Evolutionary conservation across 1,140 invertebrate species (phyloP).

Genomic region (Polyergus mexicanus): DNA sequence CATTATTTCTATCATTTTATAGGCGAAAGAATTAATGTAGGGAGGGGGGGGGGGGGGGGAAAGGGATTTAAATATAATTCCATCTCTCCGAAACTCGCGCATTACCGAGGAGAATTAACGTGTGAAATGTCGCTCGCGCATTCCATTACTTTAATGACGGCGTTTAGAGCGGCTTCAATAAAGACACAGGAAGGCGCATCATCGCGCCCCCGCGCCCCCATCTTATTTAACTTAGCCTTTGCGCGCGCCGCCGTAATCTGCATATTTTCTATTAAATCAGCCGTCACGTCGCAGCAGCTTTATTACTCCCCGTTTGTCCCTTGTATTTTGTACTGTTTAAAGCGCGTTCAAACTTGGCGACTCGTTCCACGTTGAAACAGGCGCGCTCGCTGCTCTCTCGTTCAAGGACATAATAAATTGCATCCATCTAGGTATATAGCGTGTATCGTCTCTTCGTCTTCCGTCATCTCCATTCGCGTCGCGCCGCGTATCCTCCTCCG

Average conservation of each 20-base stretch:
- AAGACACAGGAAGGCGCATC: slow-evolving; percentile 24
- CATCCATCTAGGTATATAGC: slow-evolving; percentile 57
- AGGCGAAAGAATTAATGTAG: background rate
- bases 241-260: slow-evolving; percentile 52
- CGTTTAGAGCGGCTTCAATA: slow-evolving; percentile 32
- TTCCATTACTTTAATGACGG: slow-evolving; percentile 50
- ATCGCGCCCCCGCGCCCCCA: slow-evolving; percentile 29
- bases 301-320: slow-evolving; percentile 59
- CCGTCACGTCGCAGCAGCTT: slow-evolving; percentile 54
- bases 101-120: slow-evolving; percentile 18
- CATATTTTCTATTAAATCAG: slow-evolving; percentile 65
- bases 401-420: slow-evolving; percentile 65
- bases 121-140: slow-evolving; percentile 36
- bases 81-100: background rate
- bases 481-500: background rate
- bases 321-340: slow-evolving; percentile 54
- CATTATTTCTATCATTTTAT: background rate
- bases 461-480: slow-evolving; percentile 54
- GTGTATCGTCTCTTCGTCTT: slow-evolving; percentile 54
- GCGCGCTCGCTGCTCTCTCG: slow-evolving; percentile 23
- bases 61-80: background rate
- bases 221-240: slow-evolving; percentile 57
- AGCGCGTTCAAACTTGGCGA: slow-evolving; percentile 47
- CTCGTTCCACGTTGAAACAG: slow-evolving; percentile 40
- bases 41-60: too few relatives aligned